Base-by-base conservation (phyloP, 2,888 invertebrate species). In the Dolichopus griseipennis region DNA sequence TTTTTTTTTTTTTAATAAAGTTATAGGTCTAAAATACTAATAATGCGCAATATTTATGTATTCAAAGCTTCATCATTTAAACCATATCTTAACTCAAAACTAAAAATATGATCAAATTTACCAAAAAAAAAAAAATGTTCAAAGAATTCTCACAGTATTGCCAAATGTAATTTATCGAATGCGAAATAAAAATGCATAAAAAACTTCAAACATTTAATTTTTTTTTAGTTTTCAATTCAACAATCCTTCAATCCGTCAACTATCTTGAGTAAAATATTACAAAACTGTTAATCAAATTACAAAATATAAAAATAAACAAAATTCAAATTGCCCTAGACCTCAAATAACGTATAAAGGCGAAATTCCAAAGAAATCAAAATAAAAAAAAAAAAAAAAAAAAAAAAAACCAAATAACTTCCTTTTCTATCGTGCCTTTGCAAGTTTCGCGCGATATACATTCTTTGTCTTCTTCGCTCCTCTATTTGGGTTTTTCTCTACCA, bases 231-330 rank as follows among this genome's bases (percentile, higher is more conserved):
- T 52, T 52, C 52, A 52, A 52, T 52, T 52, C 52, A 52, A 18
- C 6, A 52, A 52, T 52, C 52, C 52, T 52, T 52, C 52, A 52
- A 52, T 52, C 52, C 52, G 52, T 52, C 52, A 52, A 52, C 52
- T 3, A 18, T 52, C 6, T n/a, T 52, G n/a, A 52, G n/a, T 52
- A n/a, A 52, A 52, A 52, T 52, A 52, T 52, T 52, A 52, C 52
- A 15, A 52, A n/a, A 52, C 52, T 52, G 52, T 52, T 52, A 52
- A 52, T 52, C 52, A 52, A 18, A 52, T n/a, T n/a, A n/a, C n/a
- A n/a, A n/a, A n/a, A n/a, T n/a, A n/a, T 18, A 52, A 18, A 52
- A n/a, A 18, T 15, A 52, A 52, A 52, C 4, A 37, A 37, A 52
- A 52, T 52, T 52, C 15, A 12, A 18, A 52, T 52, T 52, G 52